These are phyloP conservation scores for Rhincodon typus DNA, from an alignment of 2,797 vertebrate species.

Conservation along the genomic window DNA sequence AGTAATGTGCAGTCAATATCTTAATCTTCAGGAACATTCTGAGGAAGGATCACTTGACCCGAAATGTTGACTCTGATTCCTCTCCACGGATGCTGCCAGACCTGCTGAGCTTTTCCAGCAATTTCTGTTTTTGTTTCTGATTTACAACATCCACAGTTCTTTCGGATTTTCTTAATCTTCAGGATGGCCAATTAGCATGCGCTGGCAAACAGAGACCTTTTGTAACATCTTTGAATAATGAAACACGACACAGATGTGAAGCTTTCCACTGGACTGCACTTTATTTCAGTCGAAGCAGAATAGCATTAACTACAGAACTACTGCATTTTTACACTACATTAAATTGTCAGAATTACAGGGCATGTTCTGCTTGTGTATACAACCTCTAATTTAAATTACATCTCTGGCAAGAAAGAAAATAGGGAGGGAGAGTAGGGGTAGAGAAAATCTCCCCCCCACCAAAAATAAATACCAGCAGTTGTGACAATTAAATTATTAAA, in stretches of 20 bases:
- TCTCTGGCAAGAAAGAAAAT: slow-evolving; percentile 31
- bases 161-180: no score
- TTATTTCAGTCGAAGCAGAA: slow-evolving; percentile 81
- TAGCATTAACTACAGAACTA: slow-evolving; percentile 78
- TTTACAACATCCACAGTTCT: no score
- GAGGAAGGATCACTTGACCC: no score
- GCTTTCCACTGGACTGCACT: slow-evolving; percentile 76
- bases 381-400: slow-evolving; percentile 35
- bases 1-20: no score
- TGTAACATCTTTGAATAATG: not conserved
- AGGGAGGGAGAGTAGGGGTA: no score
- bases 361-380: slow-evolving; percentile 29
- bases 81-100: no score
- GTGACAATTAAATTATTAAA: slow-evolving; percentile 32
- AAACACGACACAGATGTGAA: slow-evolving; percentile 39
- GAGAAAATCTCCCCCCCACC: not conserved
- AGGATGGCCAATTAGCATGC: not conserved
- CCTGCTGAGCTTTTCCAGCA: no score
- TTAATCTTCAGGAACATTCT: no score
- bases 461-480: slow-evolving; percentile 30
- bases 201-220: not conserved
- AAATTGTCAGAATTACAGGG: slow-evolving; percentile 36
- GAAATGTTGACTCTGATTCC: no score
- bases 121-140: no score
- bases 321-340: slow-evolving; percentile 55